Evolutionary conservation across 2,113 vertebrate species (phyloP).

Genomic region (Conger conger): DNA sequence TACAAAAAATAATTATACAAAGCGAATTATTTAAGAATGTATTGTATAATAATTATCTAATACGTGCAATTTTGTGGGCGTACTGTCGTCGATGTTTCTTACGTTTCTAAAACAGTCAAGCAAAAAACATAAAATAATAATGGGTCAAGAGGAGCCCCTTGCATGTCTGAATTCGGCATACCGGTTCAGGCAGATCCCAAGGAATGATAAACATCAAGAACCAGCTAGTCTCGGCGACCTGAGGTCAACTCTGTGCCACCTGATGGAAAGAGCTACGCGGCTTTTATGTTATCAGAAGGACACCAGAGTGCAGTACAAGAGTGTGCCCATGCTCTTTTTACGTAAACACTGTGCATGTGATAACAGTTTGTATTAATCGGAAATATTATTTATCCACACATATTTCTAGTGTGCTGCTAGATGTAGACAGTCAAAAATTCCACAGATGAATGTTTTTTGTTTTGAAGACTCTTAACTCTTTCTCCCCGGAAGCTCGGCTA

Average conservation of each 20-base stretch:
- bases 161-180: slow-evolving; percentile 45
- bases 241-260: not conserved
- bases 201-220: slow-evolving; percentile 53
- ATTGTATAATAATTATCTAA: no score
- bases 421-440: not conserved
- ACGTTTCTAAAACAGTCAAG: no score
- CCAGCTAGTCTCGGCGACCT: not conserved
- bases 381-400: not conserved
- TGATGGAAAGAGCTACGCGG: not conserved
- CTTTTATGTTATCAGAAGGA: not conserved
- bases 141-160: slow-evolving; percentile 28
- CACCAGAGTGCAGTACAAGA: not conserved
- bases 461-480: slow-evolving; percentile 13
- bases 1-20: no score
- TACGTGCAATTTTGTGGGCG: no score
- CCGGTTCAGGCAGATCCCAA: slow-evolving; percentile 59
- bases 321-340: not conserved
- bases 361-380: not conserved
- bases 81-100: no score
- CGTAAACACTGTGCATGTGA: not conserved
- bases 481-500: slow-evolving; percentile 58
- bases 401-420: not conserved
- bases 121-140: not conserved
- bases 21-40: no score
- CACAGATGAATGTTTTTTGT: not conserved